phyloP scores from a whole-genome alignment of 2,797 vertebrate species.

The Tiaroga cobitis region DNA sequence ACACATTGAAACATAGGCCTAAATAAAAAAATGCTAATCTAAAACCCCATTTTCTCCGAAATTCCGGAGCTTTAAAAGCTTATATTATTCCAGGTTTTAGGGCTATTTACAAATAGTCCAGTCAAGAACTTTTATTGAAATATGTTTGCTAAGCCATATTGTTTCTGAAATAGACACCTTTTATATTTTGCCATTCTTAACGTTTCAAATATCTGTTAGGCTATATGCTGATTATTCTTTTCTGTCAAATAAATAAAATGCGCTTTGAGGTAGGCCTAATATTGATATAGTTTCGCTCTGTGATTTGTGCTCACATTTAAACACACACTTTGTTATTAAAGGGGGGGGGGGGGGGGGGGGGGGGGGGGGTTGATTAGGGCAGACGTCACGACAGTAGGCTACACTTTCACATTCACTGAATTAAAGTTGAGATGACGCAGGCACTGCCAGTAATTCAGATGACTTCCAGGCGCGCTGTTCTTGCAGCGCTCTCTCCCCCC shows the following conservation, averaged over 20 bases:
- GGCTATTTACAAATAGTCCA: background rate
- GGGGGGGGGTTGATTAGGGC: background rate
- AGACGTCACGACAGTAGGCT: background rate
- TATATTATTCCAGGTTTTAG: too few relatives aligned
- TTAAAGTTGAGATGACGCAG: constrained; percentile 79
- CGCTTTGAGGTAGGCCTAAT: too few relatives aligned
- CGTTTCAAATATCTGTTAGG: background rate
- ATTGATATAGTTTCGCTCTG: background rate
- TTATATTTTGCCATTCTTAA: background rate
- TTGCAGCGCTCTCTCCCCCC: constrained; percentile 44
- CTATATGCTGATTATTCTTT: too few relatives aligned
- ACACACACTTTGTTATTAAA: background rate
- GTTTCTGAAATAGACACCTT: background rate
- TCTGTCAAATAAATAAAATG: too few relatives aligned
- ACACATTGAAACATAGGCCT: too few relatives aligned
- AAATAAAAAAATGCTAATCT: background rate
- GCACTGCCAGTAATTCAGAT: constrained; percentile 86
- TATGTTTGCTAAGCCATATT: background rate
- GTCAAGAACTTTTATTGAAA: background rate
- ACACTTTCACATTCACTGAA: constrained; percentile 61
- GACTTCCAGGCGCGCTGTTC: constrained; percentile 82
- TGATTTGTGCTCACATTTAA: background rate
- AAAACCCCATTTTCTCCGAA: background rate
- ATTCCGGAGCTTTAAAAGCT: background rate
- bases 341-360: too few relatives aligned